These are phyloP conservation scores for Rapana venosa DNA, from an alignment of 2,888 invertebrate species.

Conservation along the genomic window DNA sequence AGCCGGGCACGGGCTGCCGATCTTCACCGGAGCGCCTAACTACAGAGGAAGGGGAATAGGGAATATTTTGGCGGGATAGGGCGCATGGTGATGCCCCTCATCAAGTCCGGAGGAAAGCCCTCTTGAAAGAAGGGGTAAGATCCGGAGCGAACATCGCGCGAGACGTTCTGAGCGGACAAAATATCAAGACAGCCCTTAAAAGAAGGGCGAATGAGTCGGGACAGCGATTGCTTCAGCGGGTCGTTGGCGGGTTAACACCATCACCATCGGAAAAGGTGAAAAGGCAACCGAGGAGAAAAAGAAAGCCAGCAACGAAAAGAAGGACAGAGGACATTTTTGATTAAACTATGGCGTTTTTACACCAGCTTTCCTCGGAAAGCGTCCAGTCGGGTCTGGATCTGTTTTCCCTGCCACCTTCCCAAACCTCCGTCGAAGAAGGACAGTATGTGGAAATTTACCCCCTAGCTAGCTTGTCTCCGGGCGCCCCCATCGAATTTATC, in stretches of 20 bases:
- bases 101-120: neutral
- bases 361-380: neutral
- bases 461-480: neutral
- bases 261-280: neutral
- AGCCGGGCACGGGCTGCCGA: neutral
- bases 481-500: neutral
- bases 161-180: neutral
- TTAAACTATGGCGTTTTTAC: neutral
- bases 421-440: neutral
- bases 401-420: neutral
- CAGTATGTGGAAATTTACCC: neutral
- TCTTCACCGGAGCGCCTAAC: neutral
- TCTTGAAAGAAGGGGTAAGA: neutral
- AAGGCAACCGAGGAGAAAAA: neutral
- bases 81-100: neutral
- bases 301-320: neutral
- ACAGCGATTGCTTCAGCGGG: neutral
- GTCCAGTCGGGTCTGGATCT: neutral
- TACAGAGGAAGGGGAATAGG: neutral
- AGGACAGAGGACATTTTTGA: neutral
- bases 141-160: neutral
- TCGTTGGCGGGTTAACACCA: neutral
- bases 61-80: neutral
- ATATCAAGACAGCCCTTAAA: neutral
- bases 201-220: neutral